Conservation (phyloP, 2,888 invertebrate genomes). For the Cantharis flavilabris region DNA sequence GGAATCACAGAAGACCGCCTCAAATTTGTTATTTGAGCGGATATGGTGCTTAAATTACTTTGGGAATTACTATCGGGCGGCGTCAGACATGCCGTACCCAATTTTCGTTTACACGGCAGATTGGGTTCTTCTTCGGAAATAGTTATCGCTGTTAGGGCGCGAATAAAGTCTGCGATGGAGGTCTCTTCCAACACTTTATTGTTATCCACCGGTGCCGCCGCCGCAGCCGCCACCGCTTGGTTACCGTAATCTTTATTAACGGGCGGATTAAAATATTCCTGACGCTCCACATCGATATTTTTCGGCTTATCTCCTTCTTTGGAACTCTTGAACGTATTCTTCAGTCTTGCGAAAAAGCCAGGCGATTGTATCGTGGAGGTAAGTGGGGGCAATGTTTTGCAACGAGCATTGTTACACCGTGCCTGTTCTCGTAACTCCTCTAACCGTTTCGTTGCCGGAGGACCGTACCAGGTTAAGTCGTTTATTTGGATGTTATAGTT, state of each 20-base stretch:
- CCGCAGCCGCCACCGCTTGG: constrained; percentile 20
- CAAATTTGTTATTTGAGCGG: background rate
- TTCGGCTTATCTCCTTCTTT: constrained; percentile 29
- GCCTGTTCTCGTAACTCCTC: constrained; percentile 54
- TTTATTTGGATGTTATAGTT: constrained; percentile 38
- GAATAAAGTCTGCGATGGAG: constrained; percentile 79
- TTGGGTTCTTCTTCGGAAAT: constrained; percentile 43
- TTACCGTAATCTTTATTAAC: constrained; percentile 39
- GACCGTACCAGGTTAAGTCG: constrained; percentile 73
- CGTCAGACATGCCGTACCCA: constrained; percentile 59
- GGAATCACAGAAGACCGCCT: background rate
- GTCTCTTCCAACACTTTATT: constrained; percentile 77
- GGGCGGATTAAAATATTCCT: constrained; percentile 14
- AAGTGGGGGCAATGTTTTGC: constrained; percentile 31
- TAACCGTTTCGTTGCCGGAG: constrained; percentile 64
- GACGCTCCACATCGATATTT: constrained; percentile 23
- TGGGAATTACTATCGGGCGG: constrained; percentile 55
- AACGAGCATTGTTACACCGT: constrained; percentile 36
- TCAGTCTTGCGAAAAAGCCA: constrained; percentile 38
- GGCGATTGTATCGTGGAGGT: constrained; percentile 25
- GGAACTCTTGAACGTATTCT: constrained; percentile 36
- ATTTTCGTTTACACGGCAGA: constrained; percentile 54
- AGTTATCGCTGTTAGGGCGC: constrained; percentile 72
- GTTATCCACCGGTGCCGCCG: constrained; percentile 45
- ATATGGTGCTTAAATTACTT: background rate